Base-by-base conservation (phyloP, 2,797 vertebrate species). In the Alosa sapidissima region DNA sequence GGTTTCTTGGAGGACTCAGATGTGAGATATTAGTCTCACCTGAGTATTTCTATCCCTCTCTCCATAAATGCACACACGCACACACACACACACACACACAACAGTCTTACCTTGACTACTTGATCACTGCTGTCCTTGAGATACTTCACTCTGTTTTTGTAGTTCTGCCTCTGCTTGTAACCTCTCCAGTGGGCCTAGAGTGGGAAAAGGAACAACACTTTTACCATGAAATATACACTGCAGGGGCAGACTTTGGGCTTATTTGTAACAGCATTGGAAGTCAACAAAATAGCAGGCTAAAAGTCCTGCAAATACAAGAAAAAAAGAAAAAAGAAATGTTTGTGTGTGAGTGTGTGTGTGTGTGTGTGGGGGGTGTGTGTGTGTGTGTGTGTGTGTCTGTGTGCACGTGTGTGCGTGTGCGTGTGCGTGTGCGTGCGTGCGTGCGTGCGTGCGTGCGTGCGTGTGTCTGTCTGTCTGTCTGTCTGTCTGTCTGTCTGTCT, bases 111-210 rank as follows among this genome's bases (percentile, higher is more conserved):
- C 97, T 99, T 99, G 41, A 99, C 91, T 2, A 96, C 97, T 86
- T 99, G 96, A 0, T 93, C 94, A 45, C 87, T 95, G 85, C 98
- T 97, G 28, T 97, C 95, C 0, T 93, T 94, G 82, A 99, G 91
- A 87, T 94, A 97, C 89, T 96, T 91, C 90, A 97, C 93, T 48
- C 98, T 96, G 0, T 93, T 93, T 19, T 94, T 96, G 88, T 97
- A 99, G 0, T 91, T 91, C 93, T 97, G 98, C 93, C 94, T 97
- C 90, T 99, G 97, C 89, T 98, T 96, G 94, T 95, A 95, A 65
- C 98, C 98, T 85, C 97, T 96, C 96, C 97, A 99, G 82, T 98
- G 97, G 1, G 98, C 97, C 98, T 99, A 89, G 58, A 55, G 60
- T 65, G 11, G 47, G 51, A 82, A 55, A 82, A 19, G 52, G 8